Conservation (phyloP, 2,113 vertebrate genomes). For the Gymnorhina tibicen region DNA sequence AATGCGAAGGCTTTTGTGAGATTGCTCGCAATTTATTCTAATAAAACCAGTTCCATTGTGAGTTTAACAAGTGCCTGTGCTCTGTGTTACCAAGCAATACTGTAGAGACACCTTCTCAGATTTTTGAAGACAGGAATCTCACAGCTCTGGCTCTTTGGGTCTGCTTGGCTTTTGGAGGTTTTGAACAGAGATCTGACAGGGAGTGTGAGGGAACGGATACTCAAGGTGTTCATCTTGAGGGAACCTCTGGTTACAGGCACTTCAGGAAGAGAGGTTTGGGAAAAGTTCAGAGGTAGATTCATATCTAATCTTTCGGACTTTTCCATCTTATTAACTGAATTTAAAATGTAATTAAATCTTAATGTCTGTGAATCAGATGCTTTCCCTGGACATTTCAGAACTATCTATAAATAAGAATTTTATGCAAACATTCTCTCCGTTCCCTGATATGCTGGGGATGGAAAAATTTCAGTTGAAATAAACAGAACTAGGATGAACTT, state of each 20-base stretch:
- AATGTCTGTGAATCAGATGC: not conserved
- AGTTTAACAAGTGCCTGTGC: not conserved
- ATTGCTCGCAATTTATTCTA: conserved; percentile 1
- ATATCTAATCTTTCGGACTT: not conserved
- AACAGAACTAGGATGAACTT: conserved; percentile 13
- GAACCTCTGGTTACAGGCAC: not conserved
- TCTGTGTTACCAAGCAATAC: not conserved
- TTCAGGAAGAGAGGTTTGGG: not conserved
- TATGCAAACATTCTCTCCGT: not conserved
- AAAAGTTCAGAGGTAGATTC: not conserved
- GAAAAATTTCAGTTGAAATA: not conserved
- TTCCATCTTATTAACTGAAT: not conserved
- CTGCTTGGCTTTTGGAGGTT: not conserved
- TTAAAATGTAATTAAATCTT: not conserved
- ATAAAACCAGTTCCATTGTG: not conserved
- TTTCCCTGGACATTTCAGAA: not conserved
- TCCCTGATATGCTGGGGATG: not conserved
- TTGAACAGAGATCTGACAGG: not conserved
- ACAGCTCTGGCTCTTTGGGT: not conserved
- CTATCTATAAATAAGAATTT: not conserved
- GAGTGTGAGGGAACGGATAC: not conserved
- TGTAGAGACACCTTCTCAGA: not conserved
- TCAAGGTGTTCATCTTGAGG: not conserved
- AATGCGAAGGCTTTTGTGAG: conserved; percentile 5
- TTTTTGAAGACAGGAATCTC: not conserved